Evolutionary conservation across 1,140 invertebrate species (phyloP), one percentile per base, ranked within the genome.

Genomic region (Leptinotarsa texana): DNA sequence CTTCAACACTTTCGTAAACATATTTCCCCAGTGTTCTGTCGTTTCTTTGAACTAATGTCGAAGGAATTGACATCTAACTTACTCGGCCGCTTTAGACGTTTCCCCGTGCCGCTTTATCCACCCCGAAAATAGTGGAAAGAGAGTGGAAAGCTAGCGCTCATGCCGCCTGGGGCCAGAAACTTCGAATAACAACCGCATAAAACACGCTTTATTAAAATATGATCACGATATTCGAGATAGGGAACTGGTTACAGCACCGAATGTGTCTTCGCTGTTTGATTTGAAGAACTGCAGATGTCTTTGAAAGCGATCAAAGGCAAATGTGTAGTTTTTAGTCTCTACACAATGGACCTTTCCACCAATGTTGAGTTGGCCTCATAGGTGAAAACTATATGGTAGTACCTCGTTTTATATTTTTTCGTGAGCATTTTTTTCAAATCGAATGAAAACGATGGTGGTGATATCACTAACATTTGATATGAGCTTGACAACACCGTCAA

Each of bases 1-100:
- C 76, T 75, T 76, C 73, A 72, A 75, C 77, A 77, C 74, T 78
- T 77, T 77, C 74, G 78, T 76, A 79, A 80, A 82, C 80, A 80
- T 80, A 82, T 82, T 82, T 82, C 80, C 80, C 80, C 75, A 74
- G 80, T 82, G 80, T 82, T 80, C 77, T 80, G 80, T 80, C 80
- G 77, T 77, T 81, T 76, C 76, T 79, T 78, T 77, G 74, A 77
- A 80, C 79, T 77, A 80, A 80, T 80, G 79, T 78, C 77, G 79
- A 76, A 78, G 77, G 75, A 80, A 80, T 80, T 80, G 79, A 80
- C 79, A 78, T 80, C 75, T 75, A 76, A 79, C 76, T 79, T 76
- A 79, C 51, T 57, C 17, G 51, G 71, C 69, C 72, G 67, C 77
- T 67, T 67, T 67, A 42, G 24, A 42, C 65, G 65, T 33, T 42